phyloP scores from a whole-genome alignment of 2,113 vertebrate species.

The Murina feae region DNA sequence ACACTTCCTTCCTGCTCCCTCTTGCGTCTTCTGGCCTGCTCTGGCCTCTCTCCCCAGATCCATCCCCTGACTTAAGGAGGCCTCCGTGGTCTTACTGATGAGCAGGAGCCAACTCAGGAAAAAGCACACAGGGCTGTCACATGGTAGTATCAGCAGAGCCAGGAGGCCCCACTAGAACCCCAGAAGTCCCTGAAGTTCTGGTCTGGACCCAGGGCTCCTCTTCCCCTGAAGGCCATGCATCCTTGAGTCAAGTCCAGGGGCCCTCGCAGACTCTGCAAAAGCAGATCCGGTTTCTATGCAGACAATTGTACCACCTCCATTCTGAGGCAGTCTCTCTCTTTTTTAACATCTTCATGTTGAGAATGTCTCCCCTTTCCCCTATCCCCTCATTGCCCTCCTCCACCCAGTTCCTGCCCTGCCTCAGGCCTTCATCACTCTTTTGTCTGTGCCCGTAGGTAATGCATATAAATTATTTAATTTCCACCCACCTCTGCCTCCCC shows the following conservation, averaged over 20 bases:
- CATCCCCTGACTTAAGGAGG: accelerated
- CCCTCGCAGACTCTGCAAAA: not conserved
- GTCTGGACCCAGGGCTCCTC: not conserved
- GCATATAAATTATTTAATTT: too few species aligned
- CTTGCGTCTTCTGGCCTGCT: not conserved
- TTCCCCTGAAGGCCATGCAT: accelerated
- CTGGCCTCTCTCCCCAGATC: too few species aligned
- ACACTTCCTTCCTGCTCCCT: too few species aligned
- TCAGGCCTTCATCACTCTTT: too few species aligned
- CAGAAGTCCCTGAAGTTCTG: not conserved
- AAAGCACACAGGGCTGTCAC: not conserved
- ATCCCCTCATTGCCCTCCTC: too few species aligned
- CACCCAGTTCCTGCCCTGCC: too few species aligned
- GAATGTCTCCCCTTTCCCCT: too few species aligned
- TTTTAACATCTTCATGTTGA: too few species aligned
- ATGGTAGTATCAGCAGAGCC: not conserved
- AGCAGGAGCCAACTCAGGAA: not conserved
- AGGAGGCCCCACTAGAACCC: accelerated
- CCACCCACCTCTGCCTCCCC: too few species aligned
- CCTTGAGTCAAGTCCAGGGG: not conserved
- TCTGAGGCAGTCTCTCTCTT: too few species aligned
- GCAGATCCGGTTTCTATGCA: not conserved
- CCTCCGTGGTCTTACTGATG: accelerated
- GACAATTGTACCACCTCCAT: too few species aligned
- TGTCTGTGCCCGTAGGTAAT: too few species aligned